Base-by-base conservation (phyloP, 2,113 vertebrate species). In the Vidua macroura region DNA sequence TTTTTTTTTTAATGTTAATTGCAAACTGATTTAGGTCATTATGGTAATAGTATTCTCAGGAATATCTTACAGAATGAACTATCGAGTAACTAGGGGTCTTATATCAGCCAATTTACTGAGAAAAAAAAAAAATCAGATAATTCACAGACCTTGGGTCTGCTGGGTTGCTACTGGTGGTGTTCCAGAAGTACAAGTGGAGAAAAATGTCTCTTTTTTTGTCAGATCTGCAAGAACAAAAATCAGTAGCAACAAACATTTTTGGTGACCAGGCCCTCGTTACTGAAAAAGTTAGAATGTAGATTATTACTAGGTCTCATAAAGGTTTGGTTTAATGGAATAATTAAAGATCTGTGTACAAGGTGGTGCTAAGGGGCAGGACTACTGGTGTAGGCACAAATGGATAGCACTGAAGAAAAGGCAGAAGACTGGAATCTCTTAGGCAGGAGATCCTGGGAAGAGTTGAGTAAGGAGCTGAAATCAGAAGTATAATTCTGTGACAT, bases 191-290 rank as follows among this genome's bases (percentile, higher is more conserved):
- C 3, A 64, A 31, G 13, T 44, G 43, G 22, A 72, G 6, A 63
- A 72, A 75, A 59, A 30, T 62, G 1, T 35, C 3, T 52, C 3
- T 43, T 35, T 68, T 46, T 52, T 37, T 33, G 10, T 76, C 37
- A 90, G 31, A 53, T 8, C 15, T 66, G 31, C 17, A 66, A 46
- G 43, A 53, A 48, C 7, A 66, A 58, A 4, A 49, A 75, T 39
- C 13, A 58, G 30, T 23, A 80, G 3, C 25, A 85, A 51, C 10
- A 62, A 58, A 78, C 46, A 4, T 0, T 8, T 55, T 33, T 33
- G 27, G 4, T 73, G 53, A 41, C 30, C 15, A 39, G 12, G 4
- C 5, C 0, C n/a, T 5, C 0, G 19, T 33, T 82, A 7, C 25
- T 76, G 56, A 27, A 68, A 41, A 35, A 76, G 11, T 13, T 7